Evolutionary conservation across 2,113 vertebrate genomes (phyloP), one percentile per base, ranked within the genome.

Genomic region (Tachycineta bicolor): DNA sequence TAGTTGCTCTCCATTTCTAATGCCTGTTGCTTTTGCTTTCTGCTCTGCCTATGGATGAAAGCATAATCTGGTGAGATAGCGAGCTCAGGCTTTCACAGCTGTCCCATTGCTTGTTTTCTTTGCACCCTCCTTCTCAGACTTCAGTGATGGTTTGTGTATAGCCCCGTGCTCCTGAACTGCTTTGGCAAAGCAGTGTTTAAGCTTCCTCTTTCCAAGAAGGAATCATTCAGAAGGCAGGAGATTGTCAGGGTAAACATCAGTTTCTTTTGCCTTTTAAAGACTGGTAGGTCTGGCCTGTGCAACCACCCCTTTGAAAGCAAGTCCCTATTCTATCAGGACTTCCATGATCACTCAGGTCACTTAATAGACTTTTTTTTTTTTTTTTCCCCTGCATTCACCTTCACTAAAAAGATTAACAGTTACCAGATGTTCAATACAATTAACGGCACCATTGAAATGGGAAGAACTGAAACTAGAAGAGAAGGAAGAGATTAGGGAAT

Each of bases 361-460:
- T 68, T 73, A 69, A 24, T 14, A 46, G 23, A 29, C 20, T 24
- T 21, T 46, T 80, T 73, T 52, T 87, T 37, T 37, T 37, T 10
- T 37, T 37, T 37, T 37, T 37, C 9, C 37, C 37, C n/a, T 74
- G 25, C 1, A 1, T 69, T 62, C 55, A 56, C n/a, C 68, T 94
- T 90, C n/a, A 47, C 52, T 78, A 43, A 94, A 86, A 88, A 47
- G 59, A 92, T 94, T 87, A 92, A 56, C 43, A 44, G 28, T 76
- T 90, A 34, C 89, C 68, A 71, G 44, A 78, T 77, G 6, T 69
- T 93, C 83, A 89, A 93, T 59, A 44, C 60, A 89, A 81, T 86
- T 93, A 94, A 50, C 43, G 69, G 19, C 39, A 52, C 16, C 52
- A 63, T 78, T 9, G 7, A 92, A 86, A 86, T 33, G 25, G 33